Evolutionary conservation across 2,888 invertebrate species (phyloP).

Genomic region (Diogma glabrata): DNA sequence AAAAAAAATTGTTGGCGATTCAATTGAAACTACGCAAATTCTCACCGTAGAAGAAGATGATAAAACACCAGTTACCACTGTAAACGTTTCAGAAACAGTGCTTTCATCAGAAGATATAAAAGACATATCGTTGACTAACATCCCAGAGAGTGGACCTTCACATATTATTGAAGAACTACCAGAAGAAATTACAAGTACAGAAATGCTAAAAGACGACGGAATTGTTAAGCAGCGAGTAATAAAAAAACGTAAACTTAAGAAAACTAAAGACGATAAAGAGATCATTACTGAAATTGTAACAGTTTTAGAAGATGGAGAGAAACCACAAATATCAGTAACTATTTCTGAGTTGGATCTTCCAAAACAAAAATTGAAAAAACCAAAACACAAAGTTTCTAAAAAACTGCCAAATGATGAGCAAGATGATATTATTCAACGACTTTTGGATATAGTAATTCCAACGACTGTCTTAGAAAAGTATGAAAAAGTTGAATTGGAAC

Average conservation of each 20-base stretch:
- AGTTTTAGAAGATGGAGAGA: conserved; percentile 29
- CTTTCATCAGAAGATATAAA: not conserved
- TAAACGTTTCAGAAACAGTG: conserved; percentile 19
- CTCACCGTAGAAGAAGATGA: conserved; percentile 35
- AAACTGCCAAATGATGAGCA: conserved; percentile 28
- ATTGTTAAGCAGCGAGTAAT: conserved; percentile 24
- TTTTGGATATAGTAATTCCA: conserved; percentile 25
- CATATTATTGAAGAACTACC: conserved; percentile 29
- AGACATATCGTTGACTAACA: conserved; percentile 17
- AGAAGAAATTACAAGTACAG: conserved; percentile 26
- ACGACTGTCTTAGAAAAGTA: conserved; percentile 27
- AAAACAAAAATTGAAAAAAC: conserved; percentile 18
- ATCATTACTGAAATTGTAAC: conserved; percentile 28
- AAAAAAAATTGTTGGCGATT: conserved; percentile 30
- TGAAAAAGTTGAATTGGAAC: conserved; percentile 28
- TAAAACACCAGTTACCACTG: conserved; percentile 25
- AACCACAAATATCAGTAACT: conserved; percentile 16
- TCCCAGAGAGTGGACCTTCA: too few species aligned
- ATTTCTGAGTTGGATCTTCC: conserved; percentile 19
- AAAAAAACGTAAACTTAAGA: conserved; percentile 22
- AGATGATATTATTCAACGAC: conserved; percentile 25
- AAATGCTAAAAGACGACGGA: conserved; percentile 21
- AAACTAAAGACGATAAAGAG: conserved; percentile 25
- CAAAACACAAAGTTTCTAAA: conserved; percentile 22
- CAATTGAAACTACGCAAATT: conserved; percentile 30